Conservation (phyloP, 1,140 invertebrate genomes). For the Drosophila ironensis region DNA sequence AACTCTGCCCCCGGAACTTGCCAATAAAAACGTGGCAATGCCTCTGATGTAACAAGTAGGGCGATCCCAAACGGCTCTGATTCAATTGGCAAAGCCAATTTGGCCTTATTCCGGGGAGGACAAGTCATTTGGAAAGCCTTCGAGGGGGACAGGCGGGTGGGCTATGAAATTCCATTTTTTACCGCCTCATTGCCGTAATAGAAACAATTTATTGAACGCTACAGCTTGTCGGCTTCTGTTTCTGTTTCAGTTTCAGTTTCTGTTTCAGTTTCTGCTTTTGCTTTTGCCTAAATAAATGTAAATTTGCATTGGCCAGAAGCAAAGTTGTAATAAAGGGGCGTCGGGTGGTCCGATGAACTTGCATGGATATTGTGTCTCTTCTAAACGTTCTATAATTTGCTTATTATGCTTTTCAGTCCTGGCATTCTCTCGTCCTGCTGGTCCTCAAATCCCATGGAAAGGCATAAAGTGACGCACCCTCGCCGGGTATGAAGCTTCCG, state of each 20-base stretch:
- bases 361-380: conserved; percentile 49
- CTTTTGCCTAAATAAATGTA: conserved; percentile 63
- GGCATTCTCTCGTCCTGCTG: conserved; percentile 68
- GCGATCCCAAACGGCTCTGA: conserved; percentile 4
- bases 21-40: conserved; percentile 24
- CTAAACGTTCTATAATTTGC: conserved; percentile 79
- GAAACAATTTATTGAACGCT: conserved; percentile 69
- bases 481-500: too few relatives aligned
- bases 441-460: conserved; percentile 55
- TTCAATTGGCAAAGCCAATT: conserved; percentile 28
- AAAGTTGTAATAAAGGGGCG: neutral
- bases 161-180: conserved; percentile 64
- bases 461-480: conserved; percentile 63
- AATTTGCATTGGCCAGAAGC: conserved; percentile 53
- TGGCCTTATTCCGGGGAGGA: conserved; percentile 26
- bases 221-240: too few relatives aligned
- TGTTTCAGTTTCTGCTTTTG: too few relatives aligned
- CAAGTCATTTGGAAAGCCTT: conserved; percentile 65
- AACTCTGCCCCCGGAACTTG: too few relatives aligned
- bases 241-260: too few relatives aligned
- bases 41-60: conserved; percentile 30
- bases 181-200: conserved; percentile 65
- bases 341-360: neutral
- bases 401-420: conserved; percentile 72
- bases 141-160: too few relatives aligned